Evolutionary conservation across 1,140 invertebrate genomes (phyloP).

Genomic region (Saxidomus purpurata): DNA sequence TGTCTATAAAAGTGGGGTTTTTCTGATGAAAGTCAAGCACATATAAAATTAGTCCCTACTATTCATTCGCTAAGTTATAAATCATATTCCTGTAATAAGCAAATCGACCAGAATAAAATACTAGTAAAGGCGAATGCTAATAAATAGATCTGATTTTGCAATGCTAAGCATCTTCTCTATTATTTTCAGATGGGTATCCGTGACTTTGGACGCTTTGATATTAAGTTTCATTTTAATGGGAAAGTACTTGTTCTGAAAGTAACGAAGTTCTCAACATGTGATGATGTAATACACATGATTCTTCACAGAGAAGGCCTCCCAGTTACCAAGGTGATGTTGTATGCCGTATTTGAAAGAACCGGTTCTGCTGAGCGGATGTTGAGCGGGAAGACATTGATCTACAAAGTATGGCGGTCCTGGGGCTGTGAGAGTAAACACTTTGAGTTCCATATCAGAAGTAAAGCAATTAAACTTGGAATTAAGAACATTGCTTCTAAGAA

Average conservation of each 20-base stretch:
- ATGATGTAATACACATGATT: conserved; percentile 53
- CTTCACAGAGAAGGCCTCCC: not conserved
- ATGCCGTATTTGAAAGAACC: conserved; percentile 34
- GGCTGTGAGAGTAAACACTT: conserved; percentile 13
- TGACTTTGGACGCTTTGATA: not conserved
- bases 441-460: conserved; percentile 1
- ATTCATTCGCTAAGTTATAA: not conserved
- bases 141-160: too few relatives aligned
- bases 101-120: not conserved
- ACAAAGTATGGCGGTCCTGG: conserved; percentile 41
- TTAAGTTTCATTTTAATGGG: conserved; percentile 28
- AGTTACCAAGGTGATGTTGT: not conserved
- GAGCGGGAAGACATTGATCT: not conserved
- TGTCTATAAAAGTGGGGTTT: too few relatives aligned
- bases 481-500: not conserved
- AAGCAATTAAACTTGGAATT: not conserved
- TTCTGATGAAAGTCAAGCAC: too few relatives aligned
- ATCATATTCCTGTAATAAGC: not conserved
- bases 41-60: too few relatives aligned
- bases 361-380: not conserved
- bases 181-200: conserved; percentile 28
- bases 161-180: not conserved
- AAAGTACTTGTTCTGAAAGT: not conserved
- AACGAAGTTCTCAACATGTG: conserved; percentile 54
- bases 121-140: not conserved